These are phyloP conservation scores for Perca flavescens DNA, from an alignment of 2,113 vertebrate species.

Conservation along the genomic window DNA sequence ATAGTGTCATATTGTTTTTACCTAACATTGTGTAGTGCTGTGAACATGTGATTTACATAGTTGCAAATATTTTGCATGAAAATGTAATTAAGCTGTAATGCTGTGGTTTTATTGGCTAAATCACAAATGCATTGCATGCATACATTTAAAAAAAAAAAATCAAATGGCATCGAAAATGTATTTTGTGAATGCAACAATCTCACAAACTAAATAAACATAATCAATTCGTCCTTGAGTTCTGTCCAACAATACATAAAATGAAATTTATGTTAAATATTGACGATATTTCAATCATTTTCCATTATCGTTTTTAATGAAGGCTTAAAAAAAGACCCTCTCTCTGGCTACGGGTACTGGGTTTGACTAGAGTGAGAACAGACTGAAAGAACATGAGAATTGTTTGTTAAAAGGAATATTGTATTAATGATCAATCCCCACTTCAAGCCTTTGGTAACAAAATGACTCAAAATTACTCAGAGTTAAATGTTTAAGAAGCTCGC, in stretches of 20 bases:
- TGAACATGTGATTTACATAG: background rate
- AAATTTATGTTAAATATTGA: background rate
- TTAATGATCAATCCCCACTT: background rate
- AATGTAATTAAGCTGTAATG: background rate
- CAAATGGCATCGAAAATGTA: background rate
- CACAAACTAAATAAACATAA: background rate
- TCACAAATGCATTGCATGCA: background rate
- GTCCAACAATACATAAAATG: background rate
- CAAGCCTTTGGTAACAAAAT: background rate
- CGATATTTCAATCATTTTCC: background rate
- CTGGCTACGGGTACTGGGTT: background rate
- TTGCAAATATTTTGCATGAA: background rate
- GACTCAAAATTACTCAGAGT: background rate
- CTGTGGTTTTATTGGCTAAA: background rate
- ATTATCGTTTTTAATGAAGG: background rate
- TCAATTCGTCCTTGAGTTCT: background rate
- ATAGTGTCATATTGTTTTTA: background rate
- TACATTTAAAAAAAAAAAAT: background rate
- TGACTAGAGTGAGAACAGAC: background rate
- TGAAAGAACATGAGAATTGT: background rate
- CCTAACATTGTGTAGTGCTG: background rate
- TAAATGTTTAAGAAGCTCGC: background rate
- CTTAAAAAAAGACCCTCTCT: background rate
- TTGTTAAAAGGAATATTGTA: background rate
- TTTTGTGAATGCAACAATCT: background rate